These are phyloP conservation scores for Archaeoteleia sp. DNA, from an alignment of 2,888 invertebrate species.

Conservation along the genomic window DNA sequence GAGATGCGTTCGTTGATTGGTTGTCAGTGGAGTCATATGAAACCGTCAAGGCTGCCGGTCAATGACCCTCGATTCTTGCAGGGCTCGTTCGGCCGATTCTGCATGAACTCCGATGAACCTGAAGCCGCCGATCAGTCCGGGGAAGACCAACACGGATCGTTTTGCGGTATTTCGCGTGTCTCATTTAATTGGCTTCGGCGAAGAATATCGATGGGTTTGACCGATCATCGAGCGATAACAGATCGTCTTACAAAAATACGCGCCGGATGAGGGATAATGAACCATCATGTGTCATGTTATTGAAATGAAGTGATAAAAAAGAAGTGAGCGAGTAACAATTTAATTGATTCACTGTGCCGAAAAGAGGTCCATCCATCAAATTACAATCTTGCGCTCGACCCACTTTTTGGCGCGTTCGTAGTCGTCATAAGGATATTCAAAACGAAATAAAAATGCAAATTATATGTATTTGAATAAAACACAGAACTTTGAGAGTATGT, in stretches of 20 bases:
- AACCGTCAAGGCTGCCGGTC: conserved; percentile 49
- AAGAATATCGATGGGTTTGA: conserved; percentile 35
- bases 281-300: conserved; percentile 34
- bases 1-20: too few relatives aligned
- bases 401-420: too few relatives aligned
- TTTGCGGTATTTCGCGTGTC: conserved; percentile 55
- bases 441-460: too few relatives aligned
- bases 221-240: conserved; percentile 45
- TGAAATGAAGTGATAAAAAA: too few relatives aligned
- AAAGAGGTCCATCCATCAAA: too few relatives aligned
- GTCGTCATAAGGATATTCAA: too few relatives aligned
- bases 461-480: too few relatives aligned
- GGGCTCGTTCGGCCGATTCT: conserved; percentile 45
- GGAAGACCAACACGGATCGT: conserved; percentile 37
- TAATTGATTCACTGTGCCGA: too few relatives aligned
- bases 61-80: conserved; percentile 49
- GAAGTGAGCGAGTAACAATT: too few relatives aligned
- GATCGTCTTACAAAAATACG: conserved; percentile 31
- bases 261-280: conserved; percentile 43
- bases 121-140: conserved; percentile 49
- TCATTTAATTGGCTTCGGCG: conserved; percentile 49
- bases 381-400: too few relatives aligned
- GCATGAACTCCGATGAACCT: conserved; percentile 53
- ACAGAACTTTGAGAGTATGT: too few relatives aligned
- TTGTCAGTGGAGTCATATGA: too few relatives aligned